Percentiles rank a stretch among this genome's conserved stretches.
These are phyloP conservation scores for Peromyscus nudipes DNA, from an alignment of 2,797 vertebrate species.

Conservation along the genomic window DNA sequence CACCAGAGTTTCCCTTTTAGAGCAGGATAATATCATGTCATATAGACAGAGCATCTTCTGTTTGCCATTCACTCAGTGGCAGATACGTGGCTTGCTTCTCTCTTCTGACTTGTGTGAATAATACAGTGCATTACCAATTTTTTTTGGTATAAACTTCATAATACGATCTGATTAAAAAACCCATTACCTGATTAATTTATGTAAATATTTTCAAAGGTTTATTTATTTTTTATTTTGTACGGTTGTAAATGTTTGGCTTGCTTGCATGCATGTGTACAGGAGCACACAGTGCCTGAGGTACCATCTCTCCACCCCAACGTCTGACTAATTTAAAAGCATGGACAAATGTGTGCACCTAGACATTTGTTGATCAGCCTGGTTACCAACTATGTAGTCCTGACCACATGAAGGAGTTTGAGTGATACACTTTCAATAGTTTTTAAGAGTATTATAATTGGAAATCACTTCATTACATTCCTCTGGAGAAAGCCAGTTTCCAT, in stretches of 20 bases:
- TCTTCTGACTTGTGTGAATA: background rate
- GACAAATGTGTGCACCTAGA: background rate
- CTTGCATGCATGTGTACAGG: background rate
- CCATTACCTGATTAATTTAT: background rate
- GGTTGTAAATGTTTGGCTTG: background rate
- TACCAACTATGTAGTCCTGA: background rate
- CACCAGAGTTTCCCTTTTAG: background rate
- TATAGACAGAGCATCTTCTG: background rate
- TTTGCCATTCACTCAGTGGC: background rate
- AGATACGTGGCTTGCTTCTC: background rate
- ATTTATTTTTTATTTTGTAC: background rate
- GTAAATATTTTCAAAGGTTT: background rate
- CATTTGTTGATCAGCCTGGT: background rate
- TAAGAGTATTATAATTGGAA: background rate
- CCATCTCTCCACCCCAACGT: background rate
- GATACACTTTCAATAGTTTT: background rate
- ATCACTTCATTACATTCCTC: background rate
- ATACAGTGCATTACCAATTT: background rate
- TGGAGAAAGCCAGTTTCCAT: background rate
- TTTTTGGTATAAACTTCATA: background rate
- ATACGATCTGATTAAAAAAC: background rate
- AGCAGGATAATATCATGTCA: background rate
- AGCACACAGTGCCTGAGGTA: background rate
- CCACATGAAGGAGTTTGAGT: background rate
- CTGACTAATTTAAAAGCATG: background rate